These are phyloP conservation scores for Macrobrachium nipponense DNA, from an alignment of 1,140 invertebrate species.

Conservation along the genomic window DNA sequence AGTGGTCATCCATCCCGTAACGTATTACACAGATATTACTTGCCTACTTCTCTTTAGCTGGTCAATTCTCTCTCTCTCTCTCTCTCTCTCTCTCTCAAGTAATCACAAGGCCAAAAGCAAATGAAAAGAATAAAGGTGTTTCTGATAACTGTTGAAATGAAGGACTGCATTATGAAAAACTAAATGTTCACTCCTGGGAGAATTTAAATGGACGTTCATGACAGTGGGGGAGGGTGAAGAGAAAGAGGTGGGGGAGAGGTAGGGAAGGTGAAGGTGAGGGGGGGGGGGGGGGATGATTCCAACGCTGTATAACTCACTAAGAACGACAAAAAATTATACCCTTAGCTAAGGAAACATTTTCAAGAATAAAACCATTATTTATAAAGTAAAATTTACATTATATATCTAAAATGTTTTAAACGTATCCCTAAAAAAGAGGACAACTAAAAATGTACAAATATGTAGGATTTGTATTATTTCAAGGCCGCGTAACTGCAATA, in stretches of 20 bases:
- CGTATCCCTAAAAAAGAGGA: too few species aligned
- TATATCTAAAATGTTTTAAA: too few species aligned
- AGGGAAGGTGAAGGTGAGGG: neutral
- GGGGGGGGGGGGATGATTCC: neutral
- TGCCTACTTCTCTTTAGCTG: too few species aligned
- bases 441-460: too few species aligned
- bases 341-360: neutral
- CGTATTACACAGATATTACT: too few species aligned
- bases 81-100: slow-evolving; percentile 1
- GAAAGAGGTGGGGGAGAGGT: neutral
- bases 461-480: too few species aligned
- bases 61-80: neutral
- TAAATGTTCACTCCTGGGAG: neutral
- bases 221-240: neutral
- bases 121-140: neutral
- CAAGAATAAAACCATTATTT: neutral
- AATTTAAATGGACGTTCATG: neutral
- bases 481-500: too few species aligned
- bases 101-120: neutral
- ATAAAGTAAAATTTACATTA: too few species aligned
- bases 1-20: too few species aligned
- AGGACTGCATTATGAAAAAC: neutral
- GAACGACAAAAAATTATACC: neutral
- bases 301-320: neutral
- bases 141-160: too few species aligned